phyloP scores from a whole-genome alignment of 2,113 vertebrate genomes.

The Pithys albifrons region DNA sequence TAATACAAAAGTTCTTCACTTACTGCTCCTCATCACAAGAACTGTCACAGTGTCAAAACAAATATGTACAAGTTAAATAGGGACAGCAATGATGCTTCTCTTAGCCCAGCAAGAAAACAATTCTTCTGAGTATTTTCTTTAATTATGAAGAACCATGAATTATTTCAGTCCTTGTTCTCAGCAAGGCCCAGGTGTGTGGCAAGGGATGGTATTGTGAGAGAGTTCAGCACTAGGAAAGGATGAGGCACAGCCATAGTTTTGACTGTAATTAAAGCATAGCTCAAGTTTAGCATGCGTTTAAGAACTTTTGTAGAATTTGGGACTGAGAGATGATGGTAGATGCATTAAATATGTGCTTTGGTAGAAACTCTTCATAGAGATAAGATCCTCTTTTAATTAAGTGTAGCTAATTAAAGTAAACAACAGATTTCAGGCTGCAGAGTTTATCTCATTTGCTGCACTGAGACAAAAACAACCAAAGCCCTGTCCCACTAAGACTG shows the following conservation, averaged over 20 bases:
- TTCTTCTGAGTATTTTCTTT: not conserved
- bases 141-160: not conserved
- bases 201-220: not conserved
- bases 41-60: not conserved
- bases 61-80: not conserved
- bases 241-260: not conserved
- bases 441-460: not conserved
- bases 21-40: not conserved
- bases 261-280: not conserved
- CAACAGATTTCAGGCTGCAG: not conserved
- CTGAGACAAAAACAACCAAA: not conserved
- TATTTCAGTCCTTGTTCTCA: not conserved
- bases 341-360: not conserved
- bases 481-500: not conserved
- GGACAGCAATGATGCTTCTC: not conserved
- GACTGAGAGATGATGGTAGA: not conserved
- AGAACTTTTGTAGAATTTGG: not conserved
- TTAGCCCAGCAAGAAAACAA: not conserved
- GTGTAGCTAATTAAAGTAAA: slow-evolving; percentile 6
- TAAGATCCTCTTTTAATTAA: slow-evolving; percentile 17
- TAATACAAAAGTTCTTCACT: not conserved
- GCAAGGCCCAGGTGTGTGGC: not conserved
- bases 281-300: not conserved
- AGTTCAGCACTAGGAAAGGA: not conserved
- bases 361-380: not conserved